A percentile compares a stretch with the other conserved stretches of the same genome.
phyloP scores from a whole-genome alignment of 2,113 vertebrate genomes.

The Dasyprocta punctata region DNA sequence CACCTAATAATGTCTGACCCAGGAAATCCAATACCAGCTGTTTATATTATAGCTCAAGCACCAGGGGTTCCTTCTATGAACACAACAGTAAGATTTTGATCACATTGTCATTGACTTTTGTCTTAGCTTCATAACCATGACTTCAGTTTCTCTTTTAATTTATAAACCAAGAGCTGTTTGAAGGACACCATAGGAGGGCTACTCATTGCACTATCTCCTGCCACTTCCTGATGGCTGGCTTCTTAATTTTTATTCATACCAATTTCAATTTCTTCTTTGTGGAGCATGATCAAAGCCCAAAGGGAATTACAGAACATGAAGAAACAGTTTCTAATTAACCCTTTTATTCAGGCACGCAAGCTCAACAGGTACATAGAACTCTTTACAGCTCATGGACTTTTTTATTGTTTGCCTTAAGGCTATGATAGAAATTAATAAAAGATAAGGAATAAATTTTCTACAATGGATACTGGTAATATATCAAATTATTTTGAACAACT shows the following conservation, averaged over 20 bases:
- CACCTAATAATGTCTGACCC: background rate
- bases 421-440: slow-evolving; percentile 31
- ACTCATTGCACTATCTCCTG: slow-evolving; percentile 63
- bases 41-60: slow-evolving; percentile 11
- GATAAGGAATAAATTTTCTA: background rate
- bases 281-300: slow-evolving; percentile 45
- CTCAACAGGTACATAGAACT: background rate
- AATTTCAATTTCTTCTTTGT: slow-evolving; percentile 74
- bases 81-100: slow-evolving; percentile 36
- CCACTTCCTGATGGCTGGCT: slow-evolving; percentile 61
- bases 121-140: slow-evolving; percentile 72
- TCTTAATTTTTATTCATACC: slow-evolving; percentile 72
- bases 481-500: slow-evolving; percentile 34
- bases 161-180: slow-evolving; percentile 65
- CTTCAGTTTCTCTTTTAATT: slow-evolving; percentile 78
- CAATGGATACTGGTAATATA: background rate
- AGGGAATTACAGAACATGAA: background rate
- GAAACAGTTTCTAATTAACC: slow-evolving; percentile 44
- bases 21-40: background rate
- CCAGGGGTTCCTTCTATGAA: background rate
- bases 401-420: slow-evolving; percentile 29
- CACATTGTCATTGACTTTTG: slow-evolving; percentile 66
- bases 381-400: background rate
- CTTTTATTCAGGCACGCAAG: background rate
- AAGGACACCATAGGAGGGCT: slow-evolving; percentile 49